phyloP scores from a whole-genome alignment of 2,888 invertebrate genomes.

The Tryphoninae sp. region DNA sequence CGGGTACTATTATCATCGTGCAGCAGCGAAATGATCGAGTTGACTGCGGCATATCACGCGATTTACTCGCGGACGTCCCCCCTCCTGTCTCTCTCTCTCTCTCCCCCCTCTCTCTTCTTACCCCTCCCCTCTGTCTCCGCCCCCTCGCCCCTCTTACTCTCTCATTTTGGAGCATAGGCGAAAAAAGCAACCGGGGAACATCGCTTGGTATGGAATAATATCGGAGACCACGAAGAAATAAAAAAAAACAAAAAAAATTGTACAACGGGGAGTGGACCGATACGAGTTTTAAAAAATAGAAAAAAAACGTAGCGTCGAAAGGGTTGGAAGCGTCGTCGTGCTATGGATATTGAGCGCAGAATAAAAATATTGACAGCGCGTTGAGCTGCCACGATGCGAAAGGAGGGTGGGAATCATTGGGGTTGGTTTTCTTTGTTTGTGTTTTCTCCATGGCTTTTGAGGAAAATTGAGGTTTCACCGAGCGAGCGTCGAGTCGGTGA shows the following conservation, averaged over 20 bases:
- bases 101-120: neutral
- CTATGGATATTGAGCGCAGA: neutral
- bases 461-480: too few relatives aligned
- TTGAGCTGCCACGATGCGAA: neutral
- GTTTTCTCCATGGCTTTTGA: neutral
- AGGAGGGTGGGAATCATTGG: neutral
- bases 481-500: too few relatives aligned
- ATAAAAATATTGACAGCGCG: conserved; percentile 15
- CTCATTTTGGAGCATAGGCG: conserved; percentile 34
- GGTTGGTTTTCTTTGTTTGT: neutral
- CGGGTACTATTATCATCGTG: conserved; percentile 41
- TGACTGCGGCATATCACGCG: conserved; percentile 54
- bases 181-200: conserved; percentile 36
- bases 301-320: neutral
- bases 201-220: conserved; percentile 27
- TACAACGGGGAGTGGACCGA: neutral
- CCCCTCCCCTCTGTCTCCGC: neutral
- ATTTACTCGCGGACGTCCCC: conserved; percentile 13
- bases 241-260: neutral
- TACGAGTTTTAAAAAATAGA: neutral
- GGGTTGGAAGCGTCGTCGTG: conserved; percentile 4
- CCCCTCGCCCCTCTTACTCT: neutral
- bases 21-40: conserved; percentile 58
- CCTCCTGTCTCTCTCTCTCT: neutral
- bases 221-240: neutral